A percentile compares a stretch with the other conserved stretches of the same genome.
phyloP scores from a whole-genome alignment of 1,140 invertebrate species.

The Apocrypta bakeri region DNA sequence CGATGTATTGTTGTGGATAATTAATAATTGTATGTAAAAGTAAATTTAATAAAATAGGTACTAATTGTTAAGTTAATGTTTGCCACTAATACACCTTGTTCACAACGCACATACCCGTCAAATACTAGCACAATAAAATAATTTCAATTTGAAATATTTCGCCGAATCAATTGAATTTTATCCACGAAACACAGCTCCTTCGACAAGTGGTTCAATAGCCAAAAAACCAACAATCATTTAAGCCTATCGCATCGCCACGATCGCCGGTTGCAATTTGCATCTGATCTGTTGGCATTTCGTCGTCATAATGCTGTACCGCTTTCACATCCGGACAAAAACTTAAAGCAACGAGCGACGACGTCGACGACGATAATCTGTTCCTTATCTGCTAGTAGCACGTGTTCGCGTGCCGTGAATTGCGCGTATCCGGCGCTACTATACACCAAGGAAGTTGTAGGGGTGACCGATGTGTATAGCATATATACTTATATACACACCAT shows the following conservation, averaged over 20 bases:
- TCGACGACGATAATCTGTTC: constrained; percentile 53
- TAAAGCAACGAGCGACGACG: neutral
- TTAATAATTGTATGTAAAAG: too few species aligned
- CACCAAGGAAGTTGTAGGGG: neutral
- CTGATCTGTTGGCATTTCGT: neutral
- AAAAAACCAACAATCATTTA: constrained; percentile 49
- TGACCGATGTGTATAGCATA: neutral
- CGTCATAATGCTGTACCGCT: neutral
- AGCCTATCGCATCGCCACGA: neutral
- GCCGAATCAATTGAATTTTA: too few species aligned
- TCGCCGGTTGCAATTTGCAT: constrained; percentile 31
- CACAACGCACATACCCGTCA: too few species aligned
- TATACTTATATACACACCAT: neutral
- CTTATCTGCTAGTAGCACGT: constrained; percentile 64
- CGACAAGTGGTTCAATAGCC: neutral
- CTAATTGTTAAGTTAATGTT: too few species aligned
- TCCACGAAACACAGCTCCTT: neutral
- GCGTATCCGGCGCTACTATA: constrained; percentile 55
- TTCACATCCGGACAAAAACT: constrained; percentile 39
- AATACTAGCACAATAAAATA: too few species aligned
- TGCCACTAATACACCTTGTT: too few species aligned
- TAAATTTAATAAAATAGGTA: too few species aligned
- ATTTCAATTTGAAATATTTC: too few species aligned
- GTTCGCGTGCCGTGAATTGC: constrained; percentile 64
- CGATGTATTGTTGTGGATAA: too few species aligned